Conservation (phyloP, 1,140 invertebrate species). For the Ectropis grisescens region DNA sequence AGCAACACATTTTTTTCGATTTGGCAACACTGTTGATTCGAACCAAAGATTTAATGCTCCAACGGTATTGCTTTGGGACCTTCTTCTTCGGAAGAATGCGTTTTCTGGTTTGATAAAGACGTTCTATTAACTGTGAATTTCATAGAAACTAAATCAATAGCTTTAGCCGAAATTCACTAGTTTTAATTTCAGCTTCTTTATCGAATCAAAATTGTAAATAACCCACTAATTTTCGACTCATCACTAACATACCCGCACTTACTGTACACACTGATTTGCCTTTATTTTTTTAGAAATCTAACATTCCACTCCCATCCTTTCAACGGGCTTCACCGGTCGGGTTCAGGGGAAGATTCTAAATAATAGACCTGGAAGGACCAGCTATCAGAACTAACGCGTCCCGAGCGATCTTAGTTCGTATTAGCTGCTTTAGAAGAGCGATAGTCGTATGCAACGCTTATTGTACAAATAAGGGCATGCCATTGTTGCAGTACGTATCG, state of each 20-base stretch:
- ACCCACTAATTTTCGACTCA: constrained; percentile 62
- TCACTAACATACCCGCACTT: constrained; percentile 57
- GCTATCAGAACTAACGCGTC: constrained; percentile 18
- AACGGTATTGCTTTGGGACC: constrained; percentile 18
- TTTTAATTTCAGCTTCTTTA: too few relatives aligned
- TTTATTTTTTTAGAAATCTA: constrained; percentile 36
- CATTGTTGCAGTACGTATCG: constrained; percentile 68
- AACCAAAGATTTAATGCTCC: constrained; percentile 19
- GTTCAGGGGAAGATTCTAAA: too few relatives aligned
- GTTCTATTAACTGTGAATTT: too few relatives aligned
- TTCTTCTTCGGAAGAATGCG: too few relatives aligned
- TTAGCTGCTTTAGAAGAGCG: constrained; percentile 39
- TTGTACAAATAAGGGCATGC: constrained; percentile 64
- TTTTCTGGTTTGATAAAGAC: background rate
- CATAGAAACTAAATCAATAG: too few relatives aligned
- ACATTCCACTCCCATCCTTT: constrained; percentile 31
- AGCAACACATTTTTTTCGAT: constrained; percentile 15
- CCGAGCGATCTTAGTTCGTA: constrained; percentile 18
- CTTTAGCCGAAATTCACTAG: too few relatives aligned
- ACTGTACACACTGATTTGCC: constrained; percentile 35
- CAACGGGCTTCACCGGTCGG: constrained; percentile 25
- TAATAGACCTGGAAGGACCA: constrained; percentile 17
- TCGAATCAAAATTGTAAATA: too few relatives aligned
- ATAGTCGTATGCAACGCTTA: constrained; percentile 68
- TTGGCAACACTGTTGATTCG: constrained; percentile 38